Evolutionary conservation across 2,797 vertebrate species (phyloP).

Genomic region (Diplodus sargus): DNA sequence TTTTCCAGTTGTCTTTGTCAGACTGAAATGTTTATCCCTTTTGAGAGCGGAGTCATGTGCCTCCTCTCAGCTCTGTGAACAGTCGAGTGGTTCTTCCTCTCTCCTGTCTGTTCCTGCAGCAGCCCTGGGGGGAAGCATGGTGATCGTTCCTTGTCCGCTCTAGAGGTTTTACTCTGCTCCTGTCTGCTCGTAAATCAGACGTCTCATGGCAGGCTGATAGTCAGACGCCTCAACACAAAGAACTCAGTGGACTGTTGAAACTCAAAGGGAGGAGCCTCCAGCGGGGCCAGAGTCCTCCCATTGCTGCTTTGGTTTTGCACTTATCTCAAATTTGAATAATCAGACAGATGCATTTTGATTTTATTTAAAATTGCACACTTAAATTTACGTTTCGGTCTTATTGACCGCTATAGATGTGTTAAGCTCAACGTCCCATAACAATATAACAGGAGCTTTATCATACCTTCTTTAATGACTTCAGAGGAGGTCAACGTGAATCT

Average conservation of each 20-base stretch:
- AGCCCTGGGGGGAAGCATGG: conserved; percentile 1
- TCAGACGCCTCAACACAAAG: conserved; percentile 41
- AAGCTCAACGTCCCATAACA: neutral
- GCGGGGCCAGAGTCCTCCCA: conserved; percentile 62
- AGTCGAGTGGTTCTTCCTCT: conserved; percentile 21
- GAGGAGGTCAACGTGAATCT: neutral
- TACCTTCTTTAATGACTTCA: neutral
- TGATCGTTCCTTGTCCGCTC: neutral
- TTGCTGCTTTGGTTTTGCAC: conserved; percentile 14
- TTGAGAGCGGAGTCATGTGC: conserved; percentile 38
- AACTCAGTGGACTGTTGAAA: conserved; percentile 31
- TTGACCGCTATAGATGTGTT: neutral
- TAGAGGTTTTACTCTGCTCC: conserved; percentile 16
- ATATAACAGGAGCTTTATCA: neutral
- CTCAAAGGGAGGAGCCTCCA: conserved; percentile 64
- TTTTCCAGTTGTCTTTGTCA: conserved; percentile 9
- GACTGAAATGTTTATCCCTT: conserved; percentile 30
- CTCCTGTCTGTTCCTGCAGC: conserved; percentile 36
- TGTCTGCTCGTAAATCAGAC: conserved; percentile 22
- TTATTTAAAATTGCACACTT: neutral
- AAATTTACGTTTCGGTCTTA: neutral
- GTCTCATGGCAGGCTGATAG: conserved; percentile 18
- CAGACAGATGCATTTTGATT: neutral
- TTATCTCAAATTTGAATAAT: conserved; percentile 27
- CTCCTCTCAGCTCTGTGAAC: conserved; percentile 30